Base-by-base conservation (phyloP, 2,113 vertebrate genomes). In the Lonchura striata region DNA sequence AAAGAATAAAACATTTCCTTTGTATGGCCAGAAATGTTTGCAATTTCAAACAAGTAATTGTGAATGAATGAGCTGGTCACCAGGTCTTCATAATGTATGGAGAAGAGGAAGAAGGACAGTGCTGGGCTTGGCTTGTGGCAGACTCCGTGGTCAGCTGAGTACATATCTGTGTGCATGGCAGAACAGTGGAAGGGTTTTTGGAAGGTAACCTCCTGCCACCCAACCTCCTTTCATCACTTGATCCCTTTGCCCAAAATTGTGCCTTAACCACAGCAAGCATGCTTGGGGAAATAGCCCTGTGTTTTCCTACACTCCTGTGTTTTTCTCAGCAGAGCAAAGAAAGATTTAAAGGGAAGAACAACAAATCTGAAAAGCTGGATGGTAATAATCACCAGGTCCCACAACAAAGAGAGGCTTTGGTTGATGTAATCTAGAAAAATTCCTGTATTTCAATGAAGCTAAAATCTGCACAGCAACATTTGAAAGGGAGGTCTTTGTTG, bases 61-160 rank as follows among this genome's bases (percentile, higher is more conserved):
- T 75, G 60, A 90, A 65, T 50, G 5, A 50, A 53, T 31, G 23
- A 57, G 16, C 8, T 64, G 20, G 14, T 76, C n/a, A 76, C 8
- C 11, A 49, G 52, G 30, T 60, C 44, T 82, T 82, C 30, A 30
- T 16, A 64, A 84, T 21, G 9, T 35, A 35, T 4, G 16, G 42
- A 91, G 37, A 4, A 44, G 7, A 76, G 35, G 10, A 65, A 39
- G 47, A 85, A 72, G 25, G 5, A 25, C 77, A 88, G 20, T 35
- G 46, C 14, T 52, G 71, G 11, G 42, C 12, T 71, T 41, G 14
- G 10, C 23, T 49, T 72, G 15, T 15, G 25, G 20, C 47, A 66
- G 25, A 27, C 28, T 33, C 17, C 0, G 0, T 68, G 39, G 39
- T 56, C 37, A 66, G 33, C 7, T 56, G 7, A 69, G 20, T 25